phyloP scores from a whole-genome alignment of 2,888 invertebrate genomes.

The Desoria tigrina region DNA sequence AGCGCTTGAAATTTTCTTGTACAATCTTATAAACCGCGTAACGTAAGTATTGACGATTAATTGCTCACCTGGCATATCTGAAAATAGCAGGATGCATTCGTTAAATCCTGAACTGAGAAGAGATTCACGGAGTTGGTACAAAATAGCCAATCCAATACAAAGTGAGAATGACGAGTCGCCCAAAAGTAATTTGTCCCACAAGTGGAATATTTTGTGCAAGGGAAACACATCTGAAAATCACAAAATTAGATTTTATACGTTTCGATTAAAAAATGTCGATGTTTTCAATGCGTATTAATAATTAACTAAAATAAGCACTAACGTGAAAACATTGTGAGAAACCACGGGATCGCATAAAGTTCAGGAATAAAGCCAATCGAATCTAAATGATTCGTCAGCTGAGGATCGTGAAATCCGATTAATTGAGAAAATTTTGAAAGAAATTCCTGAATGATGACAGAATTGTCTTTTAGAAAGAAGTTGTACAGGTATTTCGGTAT shows the following conservation, averaged over 20 bases:
- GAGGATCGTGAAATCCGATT: slow-evolving; percentile 92
- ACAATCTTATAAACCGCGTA: neutral
- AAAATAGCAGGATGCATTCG: slow-evolving; percentile 95
- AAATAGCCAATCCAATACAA: slow-evolving; percentile 89
- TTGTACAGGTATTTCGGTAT: slow-evolving; percentile 95
- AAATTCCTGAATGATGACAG: slow-evolving; percentile 94
- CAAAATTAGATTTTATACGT: slow-evolving; percentile 8
- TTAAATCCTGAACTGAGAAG: slow-evolving; percentile 91
- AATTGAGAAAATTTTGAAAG: slow-evolving; percentile 94
- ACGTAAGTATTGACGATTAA: neutral
- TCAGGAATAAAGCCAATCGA: slow-evolving; percentile 93
- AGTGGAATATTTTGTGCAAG: slow-evolving; percentile 91
- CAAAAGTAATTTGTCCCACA: slow-evolving; percentile 94
- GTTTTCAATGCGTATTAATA: too few species aligned
- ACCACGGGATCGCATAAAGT: slow-evolving; percentile 98
- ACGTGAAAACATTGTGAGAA: slow-evolving; percentile 98
- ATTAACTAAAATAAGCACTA: slow-evolving; percentile 59
- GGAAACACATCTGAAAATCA: slow-evolving; percentile 87
- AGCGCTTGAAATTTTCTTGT: neutral
- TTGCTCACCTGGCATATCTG: slow-evolving; percentile 79
- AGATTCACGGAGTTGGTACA: slow-evolving; percentile 81
- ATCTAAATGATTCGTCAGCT: slow-evolving; percentile 83
- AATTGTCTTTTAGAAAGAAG: slow-evolving; percentile 96
- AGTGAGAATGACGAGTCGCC: slow-evolving; percentile 92
- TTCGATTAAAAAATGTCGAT: too few species aligned